Conservation (phyloP, 2,888 invertebrate genomes). For the Atrina japonica region DNA sequence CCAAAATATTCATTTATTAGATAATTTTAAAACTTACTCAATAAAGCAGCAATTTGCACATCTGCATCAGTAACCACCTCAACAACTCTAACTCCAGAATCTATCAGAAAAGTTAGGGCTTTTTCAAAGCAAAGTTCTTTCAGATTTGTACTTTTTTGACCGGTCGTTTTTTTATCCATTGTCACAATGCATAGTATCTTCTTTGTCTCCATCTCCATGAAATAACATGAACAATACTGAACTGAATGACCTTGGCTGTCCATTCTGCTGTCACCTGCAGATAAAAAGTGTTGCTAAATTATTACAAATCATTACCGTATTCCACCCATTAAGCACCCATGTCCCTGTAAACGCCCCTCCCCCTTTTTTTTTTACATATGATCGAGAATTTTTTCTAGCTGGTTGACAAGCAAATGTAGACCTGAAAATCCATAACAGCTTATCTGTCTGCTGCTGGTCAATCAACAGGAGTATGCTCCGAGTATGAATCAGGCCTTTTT, state of each 20-base stretch:
- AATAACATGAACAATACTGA: conserved; percentile 43
- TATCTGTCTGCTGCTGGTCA: no score
- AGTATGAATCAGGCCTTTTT: no score
- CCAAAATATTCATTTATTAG: no score
- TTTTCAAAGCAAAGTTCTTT: conserved; percentile 31
- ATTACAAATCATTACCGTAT: no score
- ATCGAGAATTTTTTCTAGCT: no score
- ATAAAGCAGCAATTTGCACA: conserved; percentile 8
- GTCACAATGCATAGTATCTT: conserved; percentile 39
- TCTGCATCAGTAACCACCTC: conserved; percentile 21
- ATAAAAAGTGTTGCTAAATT: no score
- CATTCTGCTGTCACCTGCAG: conserved; percentile 46
- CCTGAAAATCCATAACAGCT: no score
- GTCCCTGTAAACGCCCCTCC: no score
- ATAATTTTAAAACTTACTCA: conserved; percentile 13
- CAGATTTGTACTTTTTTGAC: conserved; percentile 36
- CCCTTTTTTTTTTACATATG: no score
- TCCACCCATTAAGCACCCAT: no score
- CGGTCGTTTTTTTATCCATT: conserved; percentile 42
- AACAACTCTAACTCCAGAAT: background rate
- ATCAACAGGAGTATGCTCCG: no score
- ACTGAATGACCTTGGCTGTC: conserved; percentile 43
- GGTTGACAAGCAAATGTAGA: no score
- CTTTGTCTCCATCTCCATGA: conserved; percentile 45
- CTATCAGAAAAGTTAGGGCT: background rate